phyloP scores from a whole-genome alignment of 2,113 vertebrate genomes.

The Hemibagrus wyckioides region DNA sequence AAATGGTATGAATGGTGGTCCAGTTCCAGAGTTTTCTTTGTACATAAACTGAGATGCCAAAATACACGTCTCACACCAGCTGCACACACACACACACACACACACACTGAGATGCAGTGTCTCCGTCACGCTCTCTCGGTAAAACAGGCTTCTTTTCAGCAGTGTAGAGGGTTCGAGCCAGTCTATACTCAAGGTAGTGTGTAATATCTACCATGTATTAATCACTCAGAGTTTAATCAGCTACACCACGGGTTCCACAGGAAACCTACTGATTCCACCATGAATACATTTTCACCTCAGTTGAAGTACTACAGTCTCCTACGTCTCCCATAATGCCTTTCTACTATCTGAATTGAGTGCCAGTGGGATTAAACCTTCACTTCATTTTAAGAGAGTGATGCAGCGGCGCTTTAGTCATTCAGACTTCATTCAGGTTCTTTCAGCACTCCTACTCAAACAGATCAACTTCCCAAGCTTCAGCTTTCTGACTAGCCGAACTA shows the following conservation, averaged over 20 bases:
- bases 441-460: neutral
- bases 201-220: neutral
- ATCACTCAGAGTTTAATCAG: neutral
- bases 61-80: conserved; percentile 36
- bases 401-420: neutral
- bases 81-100: conserved; percentile 23
- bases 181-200: neutral
- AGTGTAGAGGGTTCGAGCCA: neutral
- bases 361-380: neutral
- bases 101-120: neutral
- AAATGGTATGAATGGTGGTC: conserved; percentile 21
- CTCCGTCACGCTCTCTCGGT: neutral
- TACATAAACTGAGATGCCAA: conserved; percentile 37
- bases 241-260: neutral
- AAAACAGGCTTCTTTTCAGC: conserved; percentile 4
- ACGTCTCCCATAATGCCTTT: neutral
- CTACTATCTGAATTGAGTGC: neutral
- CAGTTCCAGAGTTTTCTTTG: conserved; percentile 31
- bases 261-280: neutral
- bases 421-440: too few species aligned
- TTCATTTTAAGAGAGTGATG: neutral
- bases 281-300: neutral
- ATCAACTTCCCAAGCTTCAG: neutral
- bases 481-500: neutral
- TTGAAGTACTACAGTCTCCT: neutral